Evolutionary conservation across 2,113 vertebrate genomes (phyloP).

Genomic region (Lepisosteus osseus): DNA sequence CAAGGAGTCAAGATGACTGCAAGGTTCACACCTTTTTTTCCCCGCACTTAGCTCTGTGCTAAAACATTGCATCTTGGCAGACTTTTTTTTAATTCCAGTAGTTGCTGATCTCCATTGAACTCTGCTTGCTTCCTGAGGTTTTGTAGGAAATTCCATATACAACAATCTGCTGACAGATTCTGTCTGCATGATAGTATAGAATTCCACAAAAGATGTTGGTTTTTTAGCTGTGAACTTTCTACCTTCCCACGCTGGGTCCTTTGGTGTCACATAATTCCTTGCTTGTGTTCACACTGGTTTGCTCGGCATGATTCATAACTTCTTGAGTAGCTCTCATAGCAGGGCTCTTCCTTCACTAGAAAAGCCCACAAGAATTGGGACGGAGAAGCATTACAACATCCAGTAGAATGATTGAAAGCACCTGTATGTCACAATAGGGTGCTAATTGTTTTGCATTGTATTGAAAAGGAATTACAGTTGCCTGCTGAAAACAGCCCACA

Average conservation of each 20-base stretch:
- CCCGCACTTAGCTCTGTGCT: neutral
- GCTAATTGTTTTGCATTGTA: constrained; percentile 55
- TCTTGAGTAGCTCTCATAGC: neutral
- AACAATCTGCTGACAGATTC: constrained; percentile 53
- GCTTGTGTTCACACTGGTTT: neutral
- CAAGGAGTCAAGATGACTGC: neutral
- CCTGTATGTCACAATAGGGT: constrained; percentile 61
- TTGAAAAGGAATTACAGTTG: constrained; percentile 57
- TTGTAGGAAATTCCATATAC: constrained; percentile 51
- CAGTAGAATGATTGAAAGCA: constrained; percentile 57
- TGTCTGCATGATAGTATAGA: constrained; percentile 49
- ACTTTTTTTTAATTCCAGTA: constrained; percentile 44
- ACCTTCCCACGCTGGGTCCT: constrained; percentile 7
- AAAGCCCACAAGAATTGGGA: constrained; percentile 41
- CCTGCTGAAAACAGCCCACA: constrained; percentile 34
- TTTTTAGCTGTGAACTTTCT: constrained; percentile 11
- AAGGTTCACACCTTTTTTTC: constrained; percentile 44
- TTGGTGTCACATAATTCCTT: neutral
- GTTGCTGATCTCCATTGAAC: constrained; percentile 42
- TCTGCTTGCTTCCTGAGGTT: constrained; percentile 53
- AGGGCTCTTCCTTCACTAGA: neutral
- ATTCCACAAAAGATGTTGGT: constrained; percentile 33
- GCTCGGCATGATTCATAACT: constrained; percentile 15
- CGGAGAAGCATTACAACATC: constrained; percentile 36
- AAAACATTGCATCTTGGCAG: neutral